Evolutionary conservation across 1,140 invertebrate species (phyloP).

Genomic region (Odontomachus brunneus): DNA sequence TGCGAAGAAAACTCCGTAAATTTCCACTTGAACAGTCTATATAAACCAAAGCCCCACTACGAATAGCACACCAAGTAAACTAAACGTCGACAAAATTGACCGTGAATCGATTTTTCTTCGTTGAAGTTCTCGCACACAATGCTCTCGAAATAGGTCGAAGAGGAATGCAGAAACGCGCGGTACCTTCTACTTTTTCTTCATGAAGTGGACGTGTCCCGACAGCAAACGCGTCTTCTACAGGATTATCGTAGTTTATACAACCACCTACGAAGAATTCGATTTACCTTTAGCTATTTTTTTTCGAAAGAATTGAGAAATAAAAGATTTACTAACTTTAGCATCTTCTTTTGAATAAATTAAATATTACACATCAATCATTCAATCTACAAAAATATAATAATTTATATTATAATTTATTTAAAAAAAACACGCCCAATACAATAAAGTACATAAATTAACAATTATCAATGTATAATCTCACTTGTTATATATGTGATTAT

Average conservation of each 20-base stretch:
- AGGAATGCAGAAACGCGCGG: conserved; percentile 8
- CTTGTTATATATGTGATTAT: too few relatives aligned
- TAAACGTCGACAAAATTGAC: conserved; percentile 48
- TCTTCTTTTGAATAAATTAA: not conserved
- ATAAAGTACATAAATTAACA: not conserved
- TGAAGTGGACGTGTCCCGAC: conserved; percentile 51
- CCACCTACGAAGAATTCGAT: conserved; percentile 12
- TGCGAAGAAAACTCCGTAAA: conserved; percentile 21
- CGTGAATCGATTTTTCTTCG: conserved; percentile 1
- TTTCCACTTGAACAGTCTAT: conserved; percentile 42
- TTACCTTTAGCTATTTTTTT: conserved; percentile 7
- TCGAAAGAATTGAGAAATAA: conserved; percentile 7
- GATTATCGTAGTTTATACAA: conserved; percentile 32
- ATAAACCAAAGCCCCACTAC: conserved; percentile 51
- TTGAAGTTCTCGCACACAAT: conserved; percentile 9
- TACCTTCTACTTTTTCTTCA: conserved; percentile 65
- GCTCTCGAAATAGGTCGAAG: conserved; percentile 2
- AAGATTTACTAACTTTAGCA: not conserved
- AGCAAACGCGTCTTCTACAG: conserved; percentile 14
- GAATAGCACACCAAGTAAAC: not conserved
- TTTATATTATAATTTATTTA: not conserved
- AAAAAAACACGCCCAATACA: not conserved
- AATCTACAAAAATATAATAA: not conserved
- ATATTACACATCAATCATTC: not conserved
- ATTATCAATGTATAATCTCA: too few relatives aligned